These are phyloP conservation scores for Marmota flaviventris DNA, from an alignment of 2,113 vertebrate genomes.

Conservation along the genomic window DNA sequence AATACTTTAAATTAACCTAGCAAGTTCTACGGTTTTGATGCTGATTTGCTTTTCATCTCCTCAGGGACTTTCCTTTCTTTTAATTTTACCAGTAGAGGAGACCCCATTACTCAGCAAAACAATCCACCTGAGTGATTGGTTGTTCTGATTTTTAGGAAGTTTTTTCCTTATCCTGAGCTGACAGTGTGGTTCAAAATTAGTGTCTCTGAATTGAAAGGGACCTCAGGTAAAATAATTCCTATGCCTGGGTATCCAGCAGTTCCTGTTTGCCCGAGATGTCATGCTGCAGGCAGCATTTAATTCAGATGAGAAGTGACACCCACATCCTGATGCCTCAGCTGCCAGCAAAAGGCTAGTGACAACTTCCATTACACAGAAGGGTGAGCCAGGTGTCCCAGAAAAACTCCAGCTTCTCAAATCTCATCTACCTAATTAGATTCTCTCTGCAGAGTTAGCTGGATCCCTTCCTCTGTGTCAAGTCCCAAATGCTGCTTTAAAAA, in stretches of 20 bases:
- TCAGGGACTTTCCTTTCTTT: neutral
- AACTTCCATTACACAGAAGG: constrained; percentile 80
- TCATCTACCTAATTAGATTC: constrained; percentile 74
- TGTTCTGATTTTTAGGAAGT: neutral
- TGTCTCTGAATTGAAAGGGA: constrained; percentile 11
- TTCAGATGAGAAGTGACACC: constrained; percentile 80
- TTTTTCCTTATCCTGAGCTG: constrained; percentile 29
- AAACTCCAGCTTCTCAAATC: constrained; percentile 65
- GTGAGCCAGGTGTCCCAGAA: constrained; percentile 81
- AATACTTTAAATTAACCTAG: neutral
- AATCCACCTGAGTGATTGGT: neutral
- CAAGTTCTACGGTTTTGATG: neutral
- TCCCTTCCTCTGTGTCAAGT: constrained; percentile 30
- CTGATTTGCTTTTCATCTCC: neutral
- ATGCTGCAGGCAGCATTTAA: constrained; percentile 68
- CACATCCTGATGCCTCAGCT: constrained; percentile 68
- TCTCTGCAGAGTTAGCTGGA: constrained; percentile 45
- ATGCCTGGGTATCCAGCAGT: neutral
- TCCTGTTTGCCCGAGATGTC: constrained; percentile 46
- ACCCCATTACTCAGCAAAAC: neutral
- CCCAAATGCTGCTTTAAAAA: constrained; percentile 25
- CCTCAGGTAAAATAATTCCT: constrained; percentile 37
- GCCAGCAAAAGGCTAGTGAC: constrained; percentile 79
- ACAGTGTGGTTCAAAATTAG: neutral
- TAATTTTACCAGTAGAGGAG: neutral